A percentile compares a stretch with the other conserved stretches of the same genome.
phyloP scores from a whole-genome alignment of 1,140 invertebrate genomes.

The Bombus superbus region DNA sequence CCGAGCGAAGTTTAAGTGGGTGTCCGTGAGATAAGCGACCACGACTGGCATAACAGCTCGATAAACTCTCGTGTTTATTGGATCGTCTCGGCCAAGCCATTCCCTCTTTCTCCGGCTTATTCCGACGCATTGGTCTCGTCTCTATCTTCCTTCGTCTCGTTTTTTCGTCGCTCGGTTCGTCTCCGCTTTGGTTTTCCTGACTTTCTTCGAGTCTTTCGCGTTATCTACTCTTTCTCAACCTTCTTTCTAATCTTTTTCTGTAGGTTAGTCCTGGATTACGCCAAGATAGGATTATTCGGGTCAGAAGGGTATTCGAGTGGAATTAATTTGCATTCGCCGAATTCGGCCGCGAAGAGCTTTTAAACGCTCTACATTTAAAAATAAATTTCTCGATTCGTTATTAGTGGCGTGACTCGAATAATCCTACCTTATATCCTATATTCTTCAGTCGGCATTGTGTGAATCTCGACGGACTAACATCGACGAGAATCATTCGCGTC shows the following conservation, averaged over 20 bases:
- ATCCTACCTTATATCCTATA: not conserved
- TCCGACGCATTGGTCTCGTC: conserved; percentile 15
- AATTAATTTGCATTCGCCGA: too few relatives aligned
- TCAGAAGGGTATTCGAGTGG: not conserved
- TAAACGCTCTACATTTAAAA: too few relatives aligned
- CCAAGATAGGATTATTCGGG: not conserved
- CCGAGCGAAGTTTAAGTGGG: conserved; percentile 77
- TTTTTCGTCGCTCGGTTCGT: not conserved
- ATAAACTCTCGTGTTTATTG: conserved; percentile 80
- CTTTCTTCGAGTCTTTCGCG: conserved; percentile 5
- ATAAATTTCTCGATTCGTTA: too few relatives aligned
- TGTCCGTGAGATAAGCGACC: conserved; percentile 78
- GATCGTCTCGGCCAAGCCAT: conserved; percentile 64
- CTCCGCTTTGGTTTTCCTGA: not conserved
- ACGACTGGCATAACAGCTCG: conserved; percentile 77
- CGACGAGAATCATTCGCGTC: not conserved
- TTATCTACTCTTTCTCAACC: not conserved
- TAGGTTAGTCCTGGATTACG: not conserved
- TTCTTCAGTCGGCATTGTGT: not conserved
- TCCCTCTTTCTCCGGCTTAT: conserved; percentile 23
- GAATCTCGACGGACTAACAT: not conserved
- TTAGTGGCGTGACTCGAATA: not conserved
- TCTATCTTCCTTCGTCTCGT: not conserved
- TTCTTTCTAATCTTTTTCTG: not conserved
- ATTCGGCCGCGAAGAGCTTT: too few relatives aligned